Percentiles rank a stretch among this genome's conserved stretches.
phyloP scores from a whole-genome alignment of 2,888 invertebrate species.

The Drosophila yooni region DNA sequence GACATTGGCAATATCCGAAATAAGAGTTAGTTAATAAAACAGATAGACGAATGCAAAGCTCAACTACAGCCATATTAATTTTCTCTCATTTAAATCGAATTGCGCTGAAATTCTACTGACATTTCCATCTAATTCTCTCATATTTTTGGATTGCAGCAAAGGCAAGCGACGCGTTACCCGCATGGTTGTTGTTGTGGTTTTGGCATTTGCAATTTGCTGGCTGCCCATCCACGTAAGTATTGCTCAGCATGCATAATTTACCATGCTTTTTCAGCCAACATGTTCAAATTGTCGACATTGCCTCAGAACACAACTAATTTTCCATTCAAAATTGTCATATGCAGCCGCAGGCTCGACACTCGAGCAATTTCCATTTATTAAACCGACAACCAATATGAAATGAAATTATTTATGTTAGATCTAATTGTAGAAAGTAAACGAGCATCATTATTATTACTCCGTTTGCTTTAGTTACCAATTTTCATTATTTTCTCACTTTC shows the following conservation, averaged over 20 bases:
- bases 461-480: background rate
- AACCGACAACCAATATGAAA: too few species aligned
- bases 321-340: background rate
- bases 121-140: constrained; percentile 15
- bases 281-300: background rate
- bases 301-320: background rate
- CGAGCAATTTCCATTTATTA: too few species aligned
- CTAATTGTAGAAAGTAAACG: background rate
- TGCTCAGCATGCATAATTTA: background rate
- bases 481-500: background rate
- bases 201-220: constrained; percentile 97
- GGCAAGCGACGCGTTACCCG: constrained; percentile 95
- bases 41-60: constrained; percentile 11
- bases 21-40: constrained; percentile 51
- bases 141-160: constrained; percentile 85
- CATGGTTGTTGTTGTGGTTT: constrained; percentile 95
- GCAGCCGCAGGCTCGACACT: background rate
- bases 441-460: background rate
- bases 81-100: constrained; percentile 7
- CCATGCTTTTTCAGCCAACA: too few species aligned
- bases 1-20: constrained; percentile 36
- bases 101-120: background rate
- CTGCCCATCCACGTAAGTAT: constrained; percentile 93
- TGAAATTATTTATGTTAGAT: too few species aligned
- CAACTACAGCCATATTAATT: constrained; percentile 28